A percentile compares a stretch with the other conserved stretches of the same genome.
phyloP scores from a whole-genome alignment of 2,797 vertebrate genomes.

The Pempheris klunzingeri region DNA sequence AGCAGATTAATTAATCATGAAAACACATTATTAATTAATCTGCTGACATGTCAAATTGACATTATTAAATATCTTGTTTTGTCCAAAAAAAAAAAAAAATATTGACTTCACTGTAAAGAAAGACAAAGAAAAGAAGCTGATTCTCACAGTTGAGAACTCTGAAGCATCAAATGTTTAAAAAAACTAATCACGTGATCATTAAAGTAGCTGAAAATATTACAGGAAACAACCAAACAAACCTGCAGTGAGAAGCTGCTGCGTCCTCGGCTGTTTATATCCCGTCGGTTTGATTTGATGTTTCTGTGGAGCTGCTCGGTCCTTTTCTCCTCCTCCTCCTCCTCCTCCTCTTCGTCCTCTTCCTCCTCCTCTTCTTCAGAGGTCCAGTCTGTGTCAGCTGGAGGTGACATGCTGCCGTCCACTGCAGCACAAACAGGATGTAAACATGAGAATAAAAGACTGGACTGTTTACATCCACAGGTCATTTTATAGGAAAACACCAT shows the following conservation, averaged over 20 bases:
- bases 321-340: background rate
- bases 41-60: background rate
- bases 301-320: background rate
- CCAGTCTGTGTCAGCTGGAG: slow-evolving; percentile 52
- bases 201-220: background rate
- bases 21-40: background rate
- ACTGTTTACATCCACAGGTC: too few species aligned
- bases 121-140: background rate
- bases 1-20: too few species aligned
- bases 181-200: too few species aligned
- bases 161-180: background rate
- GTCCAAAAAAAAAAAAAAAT: background rate
- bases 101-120: background rate
- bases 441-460: too few species aligned
- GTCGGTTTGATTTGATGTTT: background rate
- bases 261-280: background rate
- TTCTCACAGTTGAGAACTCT: background rate
- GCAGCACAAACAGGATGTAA: background rate
- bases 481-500: too few species aligned
- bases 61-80: background rate
- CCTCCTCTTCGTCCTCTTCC: background rate
- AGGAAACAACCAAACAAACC: too few species aligned
- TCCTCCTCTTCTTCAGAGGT: background rate
- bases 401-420: slow-evolving; percentile 39
- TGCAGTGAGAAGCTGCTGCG: background rate